Base-by-base conservation (phyloP, 2,113 vertebrate genomes). In the Brachyhypopomus gauderio region DNA sequence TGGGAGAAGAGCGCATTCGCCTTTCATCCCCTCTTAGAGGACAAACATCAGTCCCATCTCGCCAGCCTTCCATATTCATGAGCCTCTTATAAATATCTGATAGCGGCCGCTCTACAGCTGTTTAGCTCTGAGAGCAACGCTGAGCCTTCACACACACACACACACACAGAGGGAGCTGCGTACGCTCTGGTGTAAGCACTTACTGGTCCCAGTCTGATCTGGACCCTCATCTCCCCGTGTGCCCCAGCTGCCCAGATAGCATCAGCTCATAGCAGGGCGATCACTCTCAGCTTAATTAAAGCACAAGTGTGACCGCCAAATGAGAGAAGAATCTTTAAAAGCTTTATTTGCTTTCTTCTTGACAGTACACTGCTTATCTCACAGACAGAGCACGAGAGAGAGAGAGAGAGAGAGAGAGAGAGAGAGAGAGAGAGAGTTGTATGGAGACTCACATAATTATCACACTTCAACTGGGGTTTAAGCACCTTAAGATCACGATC, bases 11-110 rank as follows among this genome's bases (percentile, higher is more conserved):
- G 89, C 88, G 87, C 85, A 88, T 92, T 94, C 93, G 91, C 92
- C 93, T 94, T 94, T 94, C 92, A 94, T 93, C 92, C 92, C 86
- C 91, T 93, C 89, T 92, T 94, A 93, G 93, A 94, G 93, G 93
- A 94, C 93, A 94, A 94, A 94, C 93, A 93, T 93, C 93, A 93
- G 91, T 92, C 92, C 92, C 90, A 91, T 94, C 90, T 91, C 80
- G 66, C 88, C 77, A 82, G 75, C 83, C 89, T 92, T 93, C 91
- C 92, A 94, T 94, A 94, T 94, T 94, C 92, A 94, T 94, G 93
- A 94, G 89, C 56, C 78, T 89, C 92, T 93, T 93, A 93, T 94
- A 94, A 94, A 94, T 94, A 94, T 94, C 93, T 93, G 92, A 94
- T 93, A 90, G 91, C 82, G 85, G 87, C 90, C 87, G 85, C 78